These are phyloP conservation scores for Felis catus DNA, from an alignment of 2,113 vertebrate species.

Conservation along the genomic window DNA sequence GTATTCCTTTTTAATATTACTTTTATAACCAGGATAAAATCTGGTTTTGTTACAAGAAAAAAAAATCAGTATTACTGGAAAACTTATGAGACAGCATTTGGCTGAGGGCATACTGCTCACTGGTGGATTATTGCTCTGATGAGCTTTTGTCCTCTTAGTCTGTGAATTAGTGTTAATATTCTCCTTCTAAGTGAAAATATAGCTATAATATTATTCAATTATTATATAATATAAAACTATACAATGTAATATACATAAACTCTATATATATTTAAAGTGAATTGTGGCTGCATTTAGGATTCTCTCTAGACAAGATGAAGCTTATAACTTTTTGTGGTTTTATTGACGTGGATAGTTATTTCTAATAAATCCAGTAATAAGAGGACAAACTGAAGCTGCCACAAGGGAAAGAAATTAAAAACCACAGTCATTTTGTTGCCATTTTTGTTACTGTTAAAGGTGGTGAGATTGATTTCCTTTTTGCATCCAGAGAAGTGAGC, in stretches of 20 bases:
- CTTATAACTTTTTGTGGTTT: slow-evolving; percentile 17
- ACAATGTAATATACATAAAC: neutral
- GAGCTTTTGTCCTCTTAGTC: neutral
- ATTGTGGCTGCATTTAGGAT: neutral
- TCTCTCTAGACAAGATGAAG: neutral
- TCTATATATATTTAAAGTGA: neutral
- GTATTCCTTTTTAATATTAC: neutral
- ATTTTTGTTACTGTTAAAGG: slow-evolving; percentile 1
- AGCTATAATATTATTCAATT: neutral
- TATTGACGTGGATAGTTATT: slow-evolving; percentile 39
- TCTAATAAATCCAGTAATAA: slow-evolving; percentile 5
- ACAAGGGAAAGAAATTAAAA: slow-evolving; percentile 32
- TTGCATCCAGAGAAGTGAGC: neutral
- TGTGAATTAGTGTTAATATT: neutral
- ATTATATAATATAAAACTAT: neutral
- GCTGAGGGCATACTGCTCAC: neutral
- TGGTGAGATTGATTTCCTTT: slow-evolving; percentile 60
- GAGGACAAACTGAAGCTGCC: neutral
- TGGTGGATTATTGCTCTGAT: neutral
- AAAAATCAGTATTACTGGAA: neutral
- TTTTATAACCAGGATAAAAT: slow-evolving; percentile 39
- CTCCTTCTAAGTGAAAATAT: neutral
- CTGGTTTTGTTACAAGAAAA: neutral
- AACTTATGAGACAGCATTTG: neutral
- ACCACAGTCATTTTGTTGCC: slow-evolving; percentile 2